Base-by-base conservation (phyloP, 92 coral and sea anemone species). In the Porites evermanni region DNA sequence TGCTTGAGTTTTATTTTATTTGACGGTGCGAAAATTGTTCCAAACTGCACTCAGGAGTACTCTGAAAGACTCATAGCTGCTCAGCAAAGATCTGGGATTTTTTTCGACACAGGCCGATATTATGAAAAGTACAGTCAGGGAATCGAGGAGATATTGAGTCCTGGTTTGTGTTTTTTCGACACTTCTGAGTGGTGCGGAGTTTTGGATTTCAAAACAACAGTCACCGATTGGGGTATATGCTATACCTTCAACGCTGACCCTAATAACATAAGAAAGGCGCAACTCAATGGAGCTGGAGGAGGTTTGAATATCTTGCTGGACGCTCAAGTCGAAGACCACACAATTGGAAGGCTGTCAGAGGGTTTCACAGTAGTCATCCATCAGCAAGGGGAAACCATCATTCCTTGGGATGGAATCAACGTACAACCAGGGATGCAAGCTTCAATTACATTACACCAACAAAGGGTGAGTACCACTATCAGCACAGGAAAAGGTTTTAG, bases 301-400 rank as follows among this genome's bases (percentile, higher is more conserved):
- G 88, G 88, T 0, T 20, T 89, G 56, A 70, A 64, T 7, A 12
- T 89, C 44, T 32, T 84, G 29, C 23, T 84, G 8, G 76, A 79
- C 61, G 7, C 78, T 7, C 63, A 89, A 66, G 16, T 20, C 7
- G 38, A 70, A 4, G 89, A 89, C 16, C 77, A 84, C 14, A 53
- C 81, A n/a, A 69, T 89, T 12, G 92, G 86, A 58, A 52, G 72
- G 74, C 21, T 84, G 51, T 84, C 88, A 6, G 85, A 89, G 77
- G 92, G 92, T 32, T 51, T 79, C 53, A 50, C 32, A 12, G 73
- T 89, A 6, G 12, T 89, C 16, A 80, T 89, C 56, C 92, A 89
- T 47, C 50, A 29, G 1, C 92, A 78, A 65, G 92, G 92, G 18
- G 92, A 89, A 2, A 72, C 52, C 26, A 21, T 84, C 12, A 16